Evolutionary conservation across 2,113 vertebrate species (phyloP).

Genomic region (Pitta sordida): DNA sequence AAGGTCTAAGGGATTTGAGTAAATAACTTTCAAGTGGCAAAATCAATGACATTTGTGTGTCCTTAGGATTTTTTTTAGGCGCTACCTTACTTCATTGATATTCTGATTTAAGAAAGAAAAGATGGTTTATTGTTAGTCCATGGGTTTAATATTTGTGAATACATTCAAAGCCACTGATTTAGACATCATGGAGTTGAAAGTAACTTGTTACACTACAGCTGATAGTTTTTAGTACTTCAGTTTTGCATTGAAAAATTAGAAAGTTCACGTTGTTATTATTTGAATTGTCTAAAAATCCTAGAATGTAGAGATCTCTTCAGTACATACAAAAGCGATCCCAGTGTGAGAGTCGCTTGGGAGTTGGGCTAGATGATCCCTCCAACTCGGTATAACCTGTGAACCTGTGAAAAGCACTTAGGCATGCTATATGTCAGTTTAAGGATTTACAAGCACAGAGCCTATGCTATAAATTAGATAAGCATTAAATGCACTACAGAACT

Average conservation of each 20-base stretch:
- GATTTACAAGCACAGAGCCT: neutral
- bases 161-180: neutral
- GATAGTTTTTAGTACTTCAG: neutral
- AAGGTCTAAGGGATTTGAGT: neutral
- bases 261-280: neutral
- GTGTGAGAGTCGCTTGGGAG: too few species aligned
- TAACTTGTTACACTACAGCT: neutral
- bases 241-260: neutral
- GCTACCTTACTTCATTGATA: neutral
- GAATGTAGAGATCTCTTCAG: neutral
- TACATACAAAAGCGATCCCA: neutral
- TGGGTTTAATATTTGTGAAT: neutral
- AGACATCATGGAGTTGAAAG: neutral
- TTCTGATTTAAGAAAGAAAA: neutral
- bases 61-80: neutral
- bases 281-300: neutral
- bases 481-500: neutral
- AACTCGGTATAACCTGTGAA: too few species aligned
- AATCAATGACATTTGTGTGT: neutral
- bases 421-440: neutral
- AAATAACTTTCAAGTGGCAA: neutral
- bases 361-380: too few species aligned
- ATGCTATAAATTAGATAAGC: neutral
- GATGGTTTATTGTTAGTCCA: neutral
- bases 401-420: neutral